phyloP scores from a whole-genome alignment of 1,140 invertebrate species.

The Megathymus violae region DNA sequence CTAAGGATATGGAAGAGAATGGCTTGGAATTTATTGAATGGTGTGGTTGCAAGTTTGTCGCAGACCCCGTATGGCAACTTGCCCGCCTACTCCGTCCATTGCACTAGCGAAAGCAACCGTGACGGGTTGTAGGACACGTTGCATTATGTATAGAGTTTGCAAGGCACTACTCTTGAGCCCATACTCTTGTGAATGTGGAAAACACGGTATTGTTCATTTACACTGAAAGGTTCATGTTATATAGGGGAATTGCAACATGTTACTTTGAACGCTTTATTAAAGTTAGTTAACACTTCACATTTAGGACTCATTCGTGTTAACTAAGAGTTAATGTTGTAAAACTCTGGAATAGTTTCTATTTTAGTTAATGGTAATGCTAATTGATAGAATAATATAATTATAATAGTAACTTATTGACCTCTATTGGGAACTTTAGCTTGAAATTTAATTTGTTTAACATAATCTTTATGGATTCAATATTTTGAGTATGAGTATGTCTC shows the following conservation, averaged over 20 bases:
- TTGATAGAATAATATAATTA: too few relatives aligned
- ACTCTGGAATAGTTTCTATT: too few relatives aligned
- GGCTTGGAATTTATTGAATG: background rate
- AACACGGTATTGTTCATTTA: conserved; percentile 6
- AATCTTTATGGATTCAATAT: too few relatives aligned
- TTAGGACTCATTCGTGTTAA: too few relatives aligned
- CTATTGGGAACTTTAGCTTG: too few relatives aligned
- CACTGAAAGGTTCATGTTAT: background rate
- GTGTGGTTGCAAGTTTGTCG: conserved; percentile 19
- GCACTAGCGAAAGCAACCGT: conserved; percentile 53
- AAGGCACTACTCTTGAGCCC: conserved; percentile 10
- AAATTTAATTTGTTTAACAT: too few relatives aligned
- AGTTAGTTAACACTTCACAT: too few relatives aligned
- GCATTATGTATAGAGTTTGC: conserved; percentile 24
- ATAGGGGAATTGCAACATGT: background rate
- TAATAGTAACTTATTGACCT: too few relatives aligned
- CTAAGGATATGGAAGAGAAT: conserved; percentile 7
- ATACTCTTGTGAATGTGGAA: conserved; percentile 8
- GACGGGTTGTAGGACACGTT: conserved; percentile 32
- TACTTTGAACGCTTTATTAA: background rate
- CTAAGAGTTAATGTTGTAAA: too few relatives aligned
- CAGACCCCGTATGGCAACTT: conserved; percentile 29
- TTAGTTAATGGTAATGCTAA: too few relatives aligned
- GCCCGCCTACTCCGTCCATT: conserved; percentile 56
- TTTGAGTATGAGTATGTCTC: too few relatives aligned